Conservation (phyloP, 2,113 vertebrate species). For the Mastomys natalensis region DNA sequence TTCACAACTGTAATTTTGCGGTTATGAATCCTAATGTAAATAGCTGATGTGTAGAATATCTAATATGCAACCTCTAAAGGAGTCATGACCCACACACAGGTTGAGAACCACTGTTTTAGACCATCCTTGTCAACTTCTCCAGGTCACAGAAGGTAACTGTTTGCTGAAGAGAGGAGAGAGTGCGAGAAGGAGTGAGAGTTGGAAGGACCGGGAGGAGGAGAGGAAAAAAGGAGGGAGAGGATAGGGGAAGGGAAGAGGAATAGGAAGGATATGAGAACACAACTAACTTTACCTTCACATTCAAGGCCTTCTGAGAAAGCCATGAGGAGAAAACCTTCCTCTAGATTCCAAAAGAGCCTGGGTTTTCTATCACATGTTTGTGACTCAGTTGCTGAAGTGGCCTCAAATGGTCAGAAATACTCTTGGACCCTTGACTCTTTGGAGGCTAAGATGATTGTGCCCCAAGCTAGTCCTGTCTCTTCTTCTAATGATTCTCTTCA, state of each 20-base stretch:
- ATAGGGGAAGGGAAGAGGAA: neutral
- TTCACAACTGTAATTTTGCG: neutral
- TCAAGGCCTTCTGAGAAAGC: neutral
- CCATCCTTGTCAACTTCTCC: neutral
- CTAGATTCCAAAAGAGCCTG: neutral
- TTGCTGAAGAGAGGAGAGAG: neutral
- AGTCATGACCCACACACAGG: neutral
- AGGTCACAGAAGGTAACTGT: neutral
- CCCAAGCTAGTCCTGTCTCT: neutral
- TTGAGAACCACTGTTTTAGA: neutral
- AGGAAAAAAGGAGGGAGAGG: neutral
- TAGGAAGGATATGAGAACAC: neutral
- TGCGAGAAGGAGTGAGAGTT: neutral
- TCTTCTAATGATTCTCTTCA: neutral
- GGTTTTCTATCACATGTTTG: neutral
- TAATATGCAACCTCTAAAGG: neutral
- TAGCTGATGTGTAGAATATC: neutral
- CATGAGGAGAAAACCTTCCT: neutral
- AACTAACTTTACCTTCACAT: neutral
- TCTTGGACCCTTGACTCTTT: neutral
- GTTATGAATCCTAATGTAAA: neutral
- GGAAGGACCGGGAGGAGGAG: neutral
- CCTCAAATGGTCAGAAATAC: neutral
- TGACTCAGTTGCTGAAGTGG: neutral
- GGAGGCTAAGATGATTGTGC: neutral